Evolutionary conservation across 2,888 invertebrate species (phyloP).

Genomic region (Phasia obesa): DNA sequence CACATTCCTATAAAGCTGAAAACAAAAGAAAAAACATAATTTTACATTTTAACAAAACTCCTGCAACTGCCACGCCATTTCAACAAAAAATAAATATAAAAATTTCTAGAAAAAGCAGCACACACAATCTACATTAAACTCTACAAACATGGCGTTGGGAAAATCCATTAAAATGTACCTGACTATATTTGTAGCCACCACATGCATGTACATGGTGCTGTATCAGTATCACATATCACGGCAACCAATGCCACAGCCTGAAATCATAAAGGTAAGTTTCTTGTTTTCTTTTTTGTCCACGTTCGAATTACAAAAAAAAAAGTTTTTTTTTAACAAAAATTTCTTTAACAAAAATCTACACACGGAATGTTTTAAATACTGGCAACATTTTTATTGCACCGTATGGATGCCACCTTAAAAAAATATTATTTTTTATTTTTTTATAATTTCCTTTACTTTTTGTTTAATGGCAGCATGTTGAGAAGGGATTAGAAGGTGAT

Average conservation of each 20-base stretch:
- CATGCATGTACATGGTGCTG: slow-evolving; percentile 85
- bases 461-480: too few relatives aligned
- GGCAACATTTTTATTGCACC: slow-evolving; percentile 19
- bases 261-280: slow-evolving; percentile 79
- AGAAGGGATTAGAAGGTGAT: too few relatives aligned
- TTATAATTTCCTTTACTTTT: too few relatives aligned
- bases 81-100: not conserved
- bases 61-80: not conserved
- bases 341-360: slow-evolving; percentile 17
- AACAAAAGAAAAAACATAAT: not conserved
- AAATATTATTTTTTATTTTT: not conserved
- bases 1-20: not conserved
- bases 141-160: slow-evolving; percentile 82
- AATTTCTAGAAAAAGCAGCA: not conserved
- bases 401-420: slow-evolving; percentile 22
- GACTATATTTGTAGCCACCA: slow-evolving; percentile 85
- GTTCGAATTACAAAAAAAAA: not conserved
- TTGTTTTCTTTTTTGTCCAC: not conserved
- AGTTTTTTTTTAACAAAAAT: slow-evolving; percentile 18
- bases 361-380: slow-evolving; percentile 39
- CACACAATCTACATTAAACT: not conserved
- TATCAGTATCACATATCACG: slow-evolving; percentile 86
- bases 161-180: slow-evolving; percentile 86
- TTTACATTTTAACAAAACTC: not conserved
- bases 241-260: slow-evolving; percentile 81